Evolutionary conservation across 1,140 invertebrate species (phyloP), one percentile per base, ranked within the genome.

Genomic region (Diabrotica undecimpunctata): DNA sequence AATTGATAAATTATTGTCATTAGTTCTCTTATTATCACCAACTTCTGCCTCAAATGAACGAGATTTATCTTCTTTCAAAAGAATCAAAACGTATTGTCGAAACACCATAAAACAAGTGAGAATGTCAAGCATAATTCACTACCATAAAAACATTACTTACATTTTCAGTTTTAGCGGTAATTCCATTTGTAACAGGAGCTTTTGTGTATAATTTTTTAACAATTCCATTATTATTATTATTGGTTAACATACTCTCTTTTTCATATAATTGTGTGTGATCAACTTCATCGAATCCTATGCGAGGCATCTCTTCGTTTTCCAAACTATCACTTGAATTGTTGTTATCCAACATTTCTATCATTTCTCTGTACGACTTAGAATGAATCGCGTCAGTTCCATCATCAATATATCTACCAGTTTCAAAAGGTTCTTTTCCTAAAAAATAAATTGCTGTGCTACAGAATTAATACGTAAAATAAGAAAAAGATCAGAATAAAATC

Each of bases 271-370:
- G 35, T 0, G n/a, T 6, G 38, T 38, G 46, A 10, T 63, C 61
- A n/a, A 67, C 66, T 62, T 73, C 72, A 10, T 73, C 72, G 39
- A 77, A 69, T 6, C 64, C 69, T n/a, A 76, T 67, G 37, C 73
- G 57, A 7, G 75, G 75, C 60, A 78, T 66, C 61, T 73, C 66
- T 66, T 79, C 77, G 68, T 77, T 71, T 12, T 79, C 77, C 39
- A 78, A 65, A 66, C 65, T 68, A 59, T 74, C 76, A 51, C 68
- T 65, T 7, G 75, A 51, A 61, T 75, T 76, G 39, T 75, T 66
- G 60, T 73, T 73, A 54, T 77, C 77, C 72, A 78, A 74, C 65
- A 78, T 66, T 13, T 69, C 66, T 7, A 75, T 72, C 38, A 78
- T 61, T 66, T 72, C 60, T 35, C 60, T 53, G 8, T 62, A 11